phyloP scores from a whole-genome alignment of 1,140 invertebrate genomes.

The Sesamia nonagrioides region DNA sequence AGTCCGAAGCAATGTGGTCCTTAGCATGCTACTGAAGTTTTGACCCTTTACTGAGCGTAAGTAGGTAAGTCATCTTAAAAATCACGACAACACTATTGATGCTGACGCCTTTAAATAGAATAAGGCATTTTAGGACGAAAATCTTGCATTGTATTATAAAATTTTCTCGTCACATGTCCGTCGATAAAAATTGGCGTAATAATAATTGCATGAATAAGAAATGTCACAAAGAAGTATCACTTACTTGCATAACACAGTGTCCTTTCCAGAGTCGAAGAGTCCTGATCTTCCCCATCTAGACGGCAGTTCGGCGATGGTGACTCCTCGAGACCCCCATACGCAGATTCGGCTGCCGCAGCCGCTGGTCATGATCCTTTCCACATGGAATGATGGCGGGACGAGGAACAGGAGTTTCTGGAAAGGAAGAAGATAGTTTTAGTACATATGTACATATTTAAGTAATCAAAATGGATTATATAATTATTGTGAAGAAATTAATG shows the following conservation, averaged over 20 bases:
- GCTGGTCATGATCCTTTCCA: conserved; percentile 77
- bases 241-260: conserved; percentile 84
- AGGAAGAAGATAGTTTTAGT: not conserved
- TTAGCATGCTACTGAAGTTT: no score
- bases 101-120: no score
- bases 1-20: no score
- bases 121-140: no score
- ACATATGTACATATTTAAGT: not conserved
- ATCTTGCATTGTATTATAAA: no score
- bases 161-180: not conserved
- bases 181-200: not conserved
- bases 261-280: conserved; percentile 77
- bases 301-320: conserved; percentile 77
- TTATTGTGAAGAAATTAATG: no score
- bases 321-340: conserved; percentile 77
- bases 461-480: no score
- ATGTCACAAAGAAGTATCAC: conserved; percentile 50
- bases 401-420: conserved; percentile 80
- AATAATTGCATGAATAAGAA: not conserved
- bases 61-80: no score
- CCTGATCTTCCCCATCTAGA: conserved; percentile 76
- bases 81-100: no score
- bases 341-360: conserved; percentile 76
- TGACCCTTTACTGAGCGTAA: no score
- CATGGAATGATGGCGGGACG: conserved; percentile 74